Evolutionary conservation across 2,797 vertebrate genomes (phyloP).

Genomic region (Pseudochaenichthys georgianus): DNA sequence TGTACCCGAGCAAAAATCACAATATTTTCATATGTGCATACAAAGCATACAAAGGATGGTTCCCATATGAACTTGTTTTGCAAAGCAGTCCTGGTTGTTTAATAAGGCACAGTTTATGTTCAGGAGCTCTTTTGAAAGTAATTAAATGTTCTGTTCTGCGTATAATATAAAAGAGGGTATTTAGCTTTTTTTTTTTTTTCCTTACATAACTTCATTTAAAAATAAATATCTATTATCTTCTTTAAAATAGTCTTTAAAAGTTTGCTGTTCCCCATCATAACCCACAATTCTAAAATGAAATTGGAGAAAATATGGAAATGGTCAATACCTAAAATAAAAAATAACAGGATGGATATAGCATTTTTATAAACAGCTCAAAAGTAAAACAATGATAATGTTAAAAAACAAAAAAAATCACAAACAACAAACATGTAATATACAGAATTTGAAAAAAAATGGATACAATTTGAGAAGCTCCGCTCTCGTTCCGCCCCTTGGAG

Average conservation of each 20-base stretch:
- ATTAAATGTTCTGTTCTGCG: slow-evolving; percentile 45
- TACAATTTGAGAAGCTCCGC: slow-evolving; percentile 76
- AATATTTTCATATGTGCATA: slow-evolving; percentile 53
- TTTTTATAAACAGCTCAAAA: slow-evolving; percentile 72
- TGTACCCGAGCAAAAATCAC: slow-evolving; percentile 39
- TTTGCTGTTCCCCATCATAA: slow-evolving; percentile 71
- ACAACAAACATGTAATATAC: slow-evolving; percentile 81
- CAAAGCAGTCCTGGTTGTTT: slow-evolving; percentile 40
- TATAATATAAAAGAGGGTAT: slow-evolving; percentile 63
- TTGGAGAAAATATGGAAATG: slow-evolving; percentile 60
- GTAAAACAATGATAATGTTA: slow-evolving; percentile 69
- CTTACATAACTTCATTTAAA: slow-evolving; percentile 83
- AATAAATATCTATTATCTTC: slow-evolving; percentile 87
- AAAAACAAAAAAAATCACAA: slow-evolving; percentile 56
- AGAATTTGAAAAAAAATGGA: slow-evolving; percentile 77
- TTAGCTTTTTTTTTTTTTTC: slow-evolving; percentile 49
- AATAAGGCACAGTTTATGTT: slow-evolving; percentile 60
- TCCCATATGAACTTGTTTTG: slow-evolving; percentile 33
- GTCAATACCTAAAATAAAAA: slow-evolving; percentile 59
- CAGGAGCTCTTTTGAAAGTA: slow-evolving; percentile 30
- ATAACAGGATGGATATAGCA: slow-evolving; percentile 78
- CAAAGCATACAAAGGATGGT: slow-evolving; percentile 46
- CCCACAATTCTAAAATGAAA: slow-evolving; percentile 77
- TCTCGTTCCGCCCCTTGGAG: slow-evolving; percentile 67
- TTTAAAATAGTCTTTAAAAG: slow-evolving; percentile 79